These are phyloP conservation scores for Napeogenes sylphis DNA, from an alignment of 2,888 invertebrate species.

Conservation along the genomic window DNA sequence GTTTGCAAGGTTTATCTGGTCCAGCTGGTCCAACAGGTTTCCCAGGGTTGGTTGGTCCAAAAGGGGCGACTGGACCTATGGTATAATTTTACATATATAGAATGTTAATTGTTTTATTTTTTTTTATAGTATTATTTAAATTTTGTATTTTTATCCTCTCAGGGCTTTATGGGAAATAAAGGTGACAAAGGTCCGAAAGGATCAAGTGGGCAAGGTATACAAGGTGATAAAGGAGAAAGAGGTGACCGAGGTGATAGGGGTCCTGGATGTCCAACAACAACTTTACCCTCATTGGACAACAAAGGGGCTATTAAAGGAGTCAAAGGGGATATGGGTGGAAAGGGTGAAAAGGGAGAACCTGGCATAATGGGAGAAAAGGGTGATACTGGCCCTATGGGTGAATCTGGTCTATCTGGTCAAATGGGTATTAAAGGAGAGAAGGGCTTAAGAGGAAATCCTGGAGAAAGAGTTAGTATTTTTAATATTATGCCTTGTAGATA, in stretches of 20 bases:
- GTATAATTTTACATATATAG: constrained; percentile 51
- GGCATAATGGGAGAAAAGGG: constrained; percentile 83
- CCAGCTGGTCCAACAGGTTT: constrained; percentile 80
- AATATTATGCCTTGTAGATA: not conserved
- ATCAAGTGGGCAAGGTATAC: constrained; percentile 68
- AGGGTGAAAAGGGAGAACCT: constrained; percentile 79
- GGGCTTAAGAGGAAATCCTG: constrained; percentile 89
- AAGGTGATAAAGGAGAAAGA: constrained; percentile 81
- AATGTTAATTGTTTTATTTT: constrained; percentile 1
- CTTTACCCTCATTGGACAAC: constrained; percentile 51
- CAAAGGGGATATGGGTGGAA: constrained; percentile 75
- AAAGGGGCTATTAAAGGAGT: constrained; percentile 62
- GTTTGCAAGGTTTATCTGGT: constrained; percentile 82
- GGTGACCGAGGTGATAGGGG: constrained; percentile 75
- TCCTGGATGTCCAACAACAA: constrained; percentile 51
- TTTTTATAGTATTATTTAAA: too few species aligned
- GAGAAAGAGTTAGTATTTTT: constrained; percentile 81
- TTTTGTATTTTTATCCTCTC: constrained; percentile 31
- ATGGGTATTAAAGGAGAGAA: constrained; percentile 90
- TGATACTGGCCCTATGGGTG: constrained; percentile 83
- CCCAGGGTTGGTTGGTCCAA: constrained; percentile 77
- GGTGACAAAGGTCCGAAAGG: constrained; percentile 85
- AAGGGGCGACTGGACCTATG: constrained; percentile 79
- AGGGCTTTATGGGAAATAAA: constrained; percentile 83
- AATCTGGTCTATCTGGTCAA: constrained; percentile 81